Evolutionary conservation across 2,888 invertebrate genomes (phyloP), one percentile per base, ranked within the genome.

Genomic region (Nemapogon koenigi): DNA sequence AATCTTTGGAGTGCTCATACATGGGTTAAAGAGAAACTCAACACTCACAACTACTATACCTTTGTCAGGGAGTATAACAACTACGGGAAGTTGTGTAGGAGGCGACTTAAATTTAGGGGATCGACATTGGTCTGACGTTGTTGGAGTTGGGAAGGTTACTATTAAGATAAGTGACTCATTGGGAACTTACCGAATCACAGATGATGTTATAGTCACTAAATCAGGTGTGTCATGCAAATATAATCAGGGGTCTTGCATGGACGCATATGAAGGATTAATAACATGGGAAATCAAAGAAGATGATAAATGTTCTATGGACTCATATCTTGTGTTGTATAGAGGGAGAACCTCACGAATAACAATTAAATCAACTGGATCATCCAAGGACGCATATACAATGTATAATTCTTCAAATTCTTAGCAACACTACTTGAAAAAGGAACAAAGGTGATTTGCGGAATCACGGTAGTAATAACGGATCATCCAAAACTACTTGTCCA

Each of bases 181-280:
- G 30, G 37, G 4, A 11, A 27, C n/a, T 27, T 10, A 27, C 13
- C n/a, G 27, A 10, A 10, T 27, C n/a, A 3, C 27, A 6, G 27
- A 27, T 27, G 27, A 27, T 10, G 13, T 27, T n/a, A 10, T 27
- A 11, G n/a, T 27, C 4, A 6, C n/a, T 3, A 27, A 10, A 27
- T 27, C 27, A 6, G 27, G 27, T 6, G 4, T 27, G n/a, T 27
- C 10, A 4, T 27, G 27, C 13, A 27, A 27, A 10, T 27, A 6
- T 27, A 27, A 10, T 16, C 2, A 3, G 1, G 37, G 37, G n/a
- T 22, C 28, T 3, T 37, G 37, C 19, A 37, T 29, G 30, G 29
- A 37, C 11, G 19, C 37, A 8, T 29, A 37, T 29, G 37, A 37
- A 18, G 37, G 37, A 8, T 17, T 11, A 8, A 7, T 11, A 16